These are phyloP conservation scores for Sturmia bella DNA, from an alignment of 2,888 invertebrate species.

Conservation along the genomic window DNA sequence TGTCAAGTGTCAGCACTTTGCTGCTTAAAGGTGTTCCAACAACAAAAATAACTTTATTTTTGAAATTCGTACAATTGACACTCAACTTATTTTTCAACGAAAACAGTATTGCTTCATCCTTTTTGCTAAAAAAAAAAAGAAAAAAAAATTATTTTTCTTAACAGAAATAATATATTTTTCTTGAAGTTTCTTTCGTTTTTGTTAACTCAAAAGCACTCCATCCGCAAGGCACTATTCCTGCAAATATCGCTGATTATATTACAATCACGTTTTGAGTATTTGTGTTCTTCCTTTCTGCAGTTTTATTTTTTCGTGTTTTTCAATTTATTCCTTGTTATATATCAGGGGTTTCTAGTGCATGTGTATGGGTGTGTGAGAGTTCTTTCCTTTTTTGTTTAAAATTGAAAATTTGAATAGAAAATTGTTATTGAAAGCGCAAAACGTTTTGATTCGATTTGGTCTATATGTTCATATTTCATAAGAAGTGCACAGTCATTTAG, in stretches of 20 bases:
- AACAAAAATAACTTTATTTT: conserved; percentile 46
- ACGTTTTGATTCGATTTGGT: conserved; percentile 37
- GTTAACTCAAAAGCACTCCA: conserved; percentile 23
- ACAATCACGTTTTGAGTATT: conserved; percentile 68
- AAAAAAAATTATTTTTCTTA: background rate
- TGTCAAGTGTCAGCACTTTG: conserved; percentile 38
- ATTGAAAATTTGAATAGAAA: conserved; percentile 68
- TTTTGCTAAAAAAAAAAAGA: background rate
- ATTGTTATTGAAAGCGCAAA: conserved; percentile 68
- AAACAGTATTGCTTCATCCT: conserved; percentile 19
- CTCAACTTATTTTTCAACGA: conserved; percentile 43
- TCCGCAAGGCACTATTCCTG: conserved; percentile 32
- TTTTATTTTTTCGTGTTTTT: conserved; percentile 1
- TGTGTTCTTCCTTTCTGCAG: conserved; percentile 41
- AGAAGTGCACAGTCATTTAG: conserved; percentile 59
- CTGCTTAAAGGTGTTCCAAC: conserved; percentile 12
- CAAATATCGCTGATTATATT: conserved; percentile 65
- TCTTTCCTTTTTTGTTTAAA: conserved; percentile 42
- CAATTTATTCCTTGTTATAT: conserved; percentile 33
- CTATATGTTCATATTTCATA: conserved; percentile 9
- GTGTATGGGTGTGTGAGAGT: too few relatives aligned
- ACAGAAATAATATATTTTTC: conserved; percentile 21
- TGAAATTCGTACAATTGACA: conserved; percentile 51
- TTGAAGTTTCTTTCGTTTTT: background rate
- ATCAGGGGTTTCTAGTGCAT: background rate